These are phyloP conservation scores for Nephila pilipes DNA, from an alignment of 1,140 invertebrate species.

Conservation along the genomic window DNA sequence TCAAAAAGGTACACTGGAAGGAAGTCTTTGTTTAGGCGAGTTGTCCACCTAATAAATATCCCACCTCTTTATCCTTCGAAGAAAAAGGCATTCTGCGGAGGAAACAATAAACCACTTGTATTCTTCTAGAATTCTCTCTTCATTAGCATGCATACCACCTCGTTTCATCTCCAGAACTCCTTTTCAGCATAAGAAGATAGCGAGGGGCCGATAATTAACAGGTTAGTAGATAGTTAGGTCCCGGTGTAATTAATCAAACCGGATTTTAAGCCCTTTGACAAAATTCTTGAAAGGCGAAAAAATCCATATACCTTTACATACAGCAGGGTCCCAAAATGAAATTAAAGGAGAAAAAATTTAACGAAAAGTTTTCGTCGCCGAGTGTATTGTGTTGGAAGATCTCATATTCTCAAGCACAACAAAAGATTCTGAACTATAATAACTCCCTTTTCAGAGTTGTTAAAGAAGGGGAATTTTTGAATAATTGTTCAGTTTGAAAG, in stretches of 20 bases:
- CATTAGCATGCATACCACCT: constrained; percentile 47
- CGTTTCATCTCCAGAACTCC: neutral
- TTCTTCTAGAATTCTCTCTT: neutral
- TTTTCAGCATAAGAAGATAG: constrained; percentile 13
- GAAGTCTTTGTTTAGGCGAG: neutral
- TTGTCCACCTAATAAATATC: constrained; percentile 43
- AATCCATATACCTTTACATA: neutral
- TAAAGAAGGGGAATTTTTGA: constrained; percentile 32
- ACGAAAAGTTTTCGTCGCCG: neutral
- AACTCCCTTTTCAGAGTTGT: neutral
- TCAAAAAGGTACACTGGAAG: neutral
- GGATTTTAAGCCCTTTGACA: constrained; percentile 61
- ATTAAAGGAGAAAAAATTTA: constrained; percentile 16
- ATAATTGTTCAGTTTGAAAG: constrained; percentile 60
- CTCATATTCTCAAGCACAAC: neutral
- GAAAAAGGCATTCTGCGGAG: constrained; percentile 29
- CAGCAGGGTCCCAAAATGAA: neutral
- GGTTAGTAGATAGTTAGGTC: constrained; percentile 56
- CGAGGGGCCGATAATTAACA: constrained; percentile 53
- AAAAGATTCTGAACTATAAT: constrained; percentile 36
- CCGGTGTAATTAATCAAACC: constrained; percentile 59
- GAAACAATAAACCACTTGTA: constrained; percentile 36
- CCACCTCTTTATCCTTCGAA: neutral
- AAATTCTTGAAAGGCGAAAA: constrained; percentile 30
- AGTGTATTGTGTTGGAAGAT: constrained; percentile 10